Conservation (phyloP, 2,113 vertebrate genomes). For the Thalassarche chlororhynchos region DNA sequence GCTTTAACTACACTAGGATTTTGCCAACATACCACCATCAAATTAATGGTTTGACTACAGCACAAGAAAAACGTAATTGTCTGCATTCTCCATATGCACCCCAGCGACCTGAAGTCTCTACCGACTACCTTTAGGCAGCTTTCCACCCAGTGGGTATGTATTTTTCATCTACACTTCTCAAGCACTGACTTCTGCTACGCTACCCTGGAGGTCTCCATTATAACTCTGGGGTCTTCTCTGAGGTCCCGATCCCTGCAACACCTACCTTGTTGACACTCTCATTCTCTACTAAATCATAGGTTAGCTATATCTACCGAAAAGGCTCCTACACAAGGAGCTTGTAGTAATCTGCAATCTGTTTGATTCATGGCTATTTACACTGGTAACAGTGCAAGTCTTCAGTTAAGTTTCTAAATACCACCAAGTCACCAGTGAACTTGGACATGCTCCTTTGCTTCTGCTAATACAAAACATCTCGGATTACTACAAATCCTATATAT, state of each 20-base stretch:
- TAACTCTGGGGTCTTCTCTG: not conserved
- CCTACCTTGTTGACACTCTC: accelerated
- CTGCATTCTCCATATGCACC: not conserved
- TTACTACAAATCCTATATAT: accelerated
- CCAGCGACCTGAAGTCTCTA: not conserved
- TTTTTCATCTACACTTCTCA: not conserved
- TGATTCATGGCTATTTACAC: not conserved
- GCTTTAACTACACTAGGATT: not conserved
- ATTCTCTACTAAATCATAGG: not conserved
- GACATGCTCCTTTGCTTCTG: not conserved
- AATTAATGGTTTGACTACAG: not conserved
- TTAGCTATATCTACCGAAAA: accelerated
- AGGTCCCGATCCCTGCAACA: accelerated
- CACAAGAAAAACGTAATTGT: not conserved
- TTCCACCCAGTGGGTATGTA: not conserved
- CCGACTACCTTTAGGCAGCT: not conserved
- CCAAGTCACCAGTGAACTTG: not conserved
- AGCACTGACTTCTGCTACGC: not conserved
- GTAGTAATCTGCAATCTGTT: not conserved
- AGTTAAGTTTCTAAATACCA: not conserved
- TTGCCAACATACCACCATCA: not conserved
- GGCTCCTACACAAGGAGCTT: not conserved
- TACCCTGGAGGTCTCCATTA: not conserved
- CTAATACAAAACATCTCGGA: accelerated
- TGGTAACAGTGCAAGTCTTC: accelerated